Base-by-base conservation (phyloP, 2,113 vertebrate genomes). In the Gadus chalcogrammus region DNA sequence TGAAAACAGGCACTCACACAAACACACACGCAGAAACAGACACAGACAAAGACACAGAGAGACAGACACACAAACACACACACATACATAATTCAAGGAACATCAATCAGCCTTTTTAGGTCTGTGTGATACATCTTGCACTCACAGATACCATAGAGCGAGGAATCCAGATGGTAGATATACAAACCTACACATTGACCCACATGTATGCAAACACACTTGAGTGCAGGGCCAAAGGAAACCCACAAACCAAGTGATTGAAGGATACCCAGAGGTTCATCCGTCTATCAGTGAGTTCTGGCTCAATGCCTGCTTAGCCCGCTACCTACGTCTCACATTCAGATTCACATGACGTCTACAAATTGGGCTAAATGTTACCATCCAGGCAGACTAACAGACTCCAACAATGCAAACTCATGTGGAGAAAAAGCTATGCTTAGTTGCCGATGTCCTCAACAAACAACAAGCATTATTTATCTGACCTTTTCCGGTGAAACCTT, bases 301-400 rank as follows among this genome's bases (percentile, higher is more conserved):
- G 56, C 67, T 80, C 62, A 79, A 77, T 79, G 58, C 69, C 22
- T 13, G 61, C 20, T 80, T 64, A 75, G 58, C 53, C 56, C 79
- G 28, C 62, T 68, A 20, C 61, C 65, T 5, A 11, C 61, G 27
- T 24, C 9, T 48, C 15, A 24, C 20, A 20, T 61, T 27, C 61
- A 8, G 8, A 27, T 69, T 60, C 60, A 56, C n/a, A 27, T 2
- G 2, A 63, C 61, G 3, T 74, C 70, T 22, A 68, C 60, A 62
- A 42, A 65, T 7, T 61, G 62, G 8, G n/a, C 20, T 70, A 56
- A 78, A 61, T 0, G n/a, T 22, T 3, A n/a, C 15, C 42, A 63
- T 69, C 48, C 53, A 69, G 22, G 17, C 22, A 65, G 27, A 53
- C 13, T 38, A n/a, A 16, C 55, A 58, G 55, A 58, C 55, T 17